Evolutionary conservation across 2,888 invertebrate genomes (phyloP).

Genomic region (Lissonota sp.): DNA sequence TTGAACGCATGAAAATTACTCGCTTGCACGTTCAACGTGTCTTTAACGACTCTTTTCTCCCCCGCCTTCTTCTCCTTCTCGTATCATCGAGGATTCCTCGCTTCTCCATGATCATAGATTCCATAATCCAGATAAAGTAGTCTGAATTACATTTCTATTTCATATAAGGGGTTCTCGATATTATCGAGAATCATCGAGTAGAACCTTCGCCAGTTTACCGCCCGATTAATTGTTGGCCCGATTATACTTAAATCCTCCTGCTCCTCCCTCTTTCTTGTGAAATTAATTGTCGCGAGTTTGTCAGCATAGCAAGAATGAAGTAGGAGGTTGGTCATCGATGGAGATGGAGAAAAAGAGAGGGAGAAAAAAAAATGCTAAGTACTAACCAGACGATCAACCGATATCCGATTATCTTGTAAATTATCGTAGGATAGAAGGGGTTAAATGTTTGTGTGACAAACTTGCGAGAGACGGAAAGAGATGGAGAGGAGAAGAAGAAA

Average conservation of each 20-base stretch:
- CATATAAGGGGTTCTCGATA: conserved; percentile 48
- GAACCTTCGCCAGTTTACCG: conserved; percentile 10
- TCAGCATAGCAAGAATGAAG: background rate
- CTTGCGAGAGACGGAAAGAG: conserved; percentile 9
- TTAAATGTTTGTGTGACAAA: conserved; percentile 36
- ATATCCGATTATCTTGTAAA: conserved; percentile 62
- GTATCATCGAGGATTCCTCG: background rate
- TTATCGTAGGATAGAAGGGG: conserved; percentile 40
- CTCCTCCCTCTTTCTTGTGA: too few species aligned
- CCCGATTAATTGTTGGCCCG: conserved; percentile 47
- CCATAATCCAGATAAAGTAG: conserved; percentile 72
- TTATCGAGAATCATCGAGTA: conserved; percentile 34
- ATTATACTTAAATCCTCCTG: conserved; percentile 10
- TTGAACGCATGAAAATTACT: conserved; percentile 50
- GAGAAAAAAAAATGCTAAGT: background rate
- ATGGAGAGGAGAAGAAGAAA: conserved; percentile 14
- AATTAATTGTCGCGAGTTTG: conserved; percentile 9
- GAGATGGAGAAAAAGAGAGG: background rate
- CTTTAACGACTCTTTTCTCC: background rate
- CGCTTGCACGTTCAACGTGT: background rate
- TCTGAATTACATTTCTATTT: conserved; percentile 74
- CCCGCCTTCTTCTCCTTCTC: conserved; percentile 2
- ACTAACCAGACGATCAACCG: conserved; percentile 36
- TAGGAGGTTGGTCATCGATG: conserved; percentile 8
- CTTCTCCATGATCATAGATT: conserved; percentile 67